Base-by-base conservation (phyloP, 2,888 invertebrate genomes). In the Calameuta idolon region DNA sequence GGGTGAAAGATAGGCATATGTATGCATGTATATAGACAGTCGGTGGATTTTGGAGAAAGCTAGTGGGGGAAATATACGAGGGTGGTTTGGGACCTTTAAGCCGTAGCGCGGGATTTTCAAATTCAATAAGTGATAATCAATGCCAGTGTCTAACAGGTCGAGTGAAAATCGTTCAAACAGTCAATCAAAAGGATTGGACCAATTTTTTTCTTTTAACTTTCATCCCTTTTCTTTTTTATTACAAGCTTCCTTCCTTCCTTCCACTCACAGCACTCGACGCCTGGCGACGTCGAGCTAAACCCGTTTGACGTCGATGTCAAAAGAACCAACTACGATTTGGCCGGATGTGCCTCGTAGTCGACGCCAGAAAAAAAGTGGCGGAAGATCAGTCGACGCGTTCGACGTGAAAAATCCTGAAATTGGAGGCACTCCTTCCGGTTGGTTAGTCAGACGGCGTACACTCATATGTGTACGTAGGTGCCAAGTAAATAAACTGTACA, bases 71-170 rank as follows among this genome's bases (percentile, higher is more conserved):
- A 23, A 23, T 12, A 23, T 55, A 23, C 5, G 55, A 23, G 55
- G 23, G 2, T 55, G 55, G 23, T 55, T 55, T 55, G 55, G 55
- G n/a, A n/a, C 55, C 9, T 55, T 55, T 55, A 55, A 55, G 55
- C 55, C 55, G 55, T 55, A 55, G 55, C 23, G 40, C 40, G 55
- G 55, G 23, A 55, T 55, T 23, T 84, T 86, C 89, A 90, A 90
- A 90, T 90, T 89, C 89, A 90, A 90, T 90, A 90, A 90, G 88
- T 86, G 88, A 90, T 90, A 90, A 90, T 90, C 90, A 90, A 90
- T 90, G 90, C 87, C 87, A 90, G 87, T 85, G 85, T 82, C 87
- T 85, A 85, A 80, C 82, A 85, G 84, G 81, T 83, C 85, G 86
- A 88, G 88, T 88, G 89, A 89, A 90, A 90, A 90, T 90, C 90